These are phyloP conservation scores for Drosophila macrospina DNA, from an alignment of 2,888 invertebrate species.

Conservation along the genomic window DNA sequence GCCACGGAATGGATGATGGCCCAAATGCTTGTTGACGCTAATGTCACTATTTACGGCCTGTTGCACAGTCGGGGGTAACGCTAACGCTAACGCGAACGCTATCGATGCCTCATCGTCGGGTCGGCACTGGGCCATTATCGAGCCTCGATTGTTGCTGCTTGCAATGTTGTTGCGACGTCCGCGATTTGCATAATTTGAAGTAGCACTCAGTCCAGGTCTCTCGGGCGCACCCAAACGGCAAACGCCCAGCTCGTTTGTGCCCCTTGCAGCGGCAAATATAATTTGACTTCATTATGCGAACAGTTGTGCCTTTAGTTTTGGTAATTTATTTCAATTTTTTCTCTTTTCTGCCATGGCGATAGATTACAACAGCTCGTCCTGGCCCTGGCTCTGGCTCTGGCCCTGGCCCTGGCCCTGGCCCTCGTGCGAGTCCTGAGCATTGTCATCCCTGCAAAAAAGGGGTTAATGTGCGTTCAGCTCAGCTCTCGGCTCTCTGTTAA, in stretches of 20 bases:
- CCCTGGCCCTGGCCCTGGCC: conserved; percentile 6
- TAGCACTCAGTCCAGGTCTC: conserved; percentile 1
- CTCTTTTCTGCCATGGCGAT: conserved; percentile 15
- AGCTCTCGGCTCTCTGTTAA: conserved; percentile 29
- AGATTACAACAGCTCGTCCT: conserved; percentile 41
- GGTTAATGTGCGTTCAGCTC: conserved; percentile 30
- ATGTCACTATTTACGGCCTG: conserved; percentile 69
- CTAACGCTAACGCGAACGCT: background rate
- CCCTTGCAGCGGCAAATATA: conserved; percentile 47
- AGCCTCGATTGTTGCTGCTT: conserved; percentile 25
- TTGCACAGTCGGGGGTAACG: conserved; percentile 48
- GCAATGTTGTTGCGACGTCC: background rate
- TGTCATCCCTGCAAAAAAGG: conserved; percentile 45
- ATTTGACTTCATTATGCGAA: conserved; percentile 83
- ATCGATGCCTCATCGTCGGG: conserved; percentile 16
- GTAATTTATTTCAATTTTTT: conserved; percentile 84
- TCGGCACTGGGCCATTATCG: conserved; percentile 30
- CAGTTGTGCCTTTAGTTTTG: conserved; percentile 84
- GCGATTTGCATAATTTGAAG: conserved; percentile 80
- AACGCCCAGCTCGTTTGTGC: conserved; percentile 73
- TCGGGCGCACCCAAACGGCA: conserved; percentile 57
- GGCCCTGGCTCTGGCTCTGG: background rate
- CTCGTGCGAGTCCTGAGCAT: conserved; percentile 6
- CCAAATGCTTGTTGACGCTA: conserved; percentile 75
- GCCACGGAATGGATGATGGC: conserved; percentile 57